Percentiles rank a stretch among this genome's conserved stretches.
Conservation (phyloP, 2,888 invertebrate genomes). For the Ichneumoninae sp. region DNA sequence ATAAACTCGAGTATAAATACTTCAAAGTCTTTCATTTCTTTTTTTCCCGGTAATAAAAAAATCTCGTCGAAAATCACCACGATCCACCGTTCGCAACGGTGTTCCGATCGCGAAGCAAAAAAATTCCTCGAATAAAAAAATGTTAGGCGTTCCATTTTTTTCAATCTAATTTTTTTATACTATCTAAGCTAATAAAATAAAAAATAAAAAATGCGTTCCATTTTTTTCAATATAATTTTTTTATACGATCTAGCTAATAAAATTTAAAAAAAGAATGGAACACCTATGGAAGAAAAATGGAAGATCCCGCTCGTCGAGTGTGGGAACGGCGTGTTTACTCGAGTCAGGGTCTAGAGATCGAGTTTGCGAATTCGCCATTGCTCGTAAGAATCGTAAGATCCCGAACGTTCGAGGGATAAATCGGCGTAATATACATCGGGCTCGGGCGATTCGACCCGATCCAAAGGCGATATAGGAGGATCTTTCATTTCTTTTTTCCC, state of each 20-base stretch:
- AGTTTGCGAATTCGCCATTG: not conserved
- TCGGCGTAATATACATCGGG: constrained; percentile 7
- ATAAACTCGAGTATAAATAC: not conserved
- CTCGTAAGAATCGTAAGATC: constrained; percentile 20
- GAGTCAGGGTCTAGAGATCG: not conserved
- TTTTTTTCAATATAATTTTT: too few relatives aligned
- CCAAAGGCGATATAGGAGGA: constrained; percentile 39
- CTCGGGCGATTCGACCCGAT: constrained; percentile 40
- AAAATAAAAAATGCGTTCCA: not conserved
- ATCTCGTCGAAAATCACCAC: too few relatives aligned
- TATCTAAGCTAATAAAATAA: not conserved
- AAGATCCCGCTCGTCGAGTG: not conserved
- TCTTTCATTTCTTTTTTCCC: too few relatives aligned
- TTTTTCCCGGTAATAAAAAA: too few relatives aligned
- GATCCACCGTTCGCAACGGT: too few relatives aligned
- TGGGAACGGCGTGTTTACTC: not conserved
- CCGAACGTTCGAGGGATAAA: constrained; percentile 52
- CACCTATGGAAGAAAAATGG: not conserved
- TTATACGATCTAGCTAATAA: not conserved
- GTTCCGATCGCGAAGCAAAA: too few relatives aligned
- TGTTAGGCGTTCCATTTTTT: too few relatives aligned
- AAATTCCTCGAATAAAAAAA: not conserved
- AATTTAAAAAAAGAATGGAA: not conserved
- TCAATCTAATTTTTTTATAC: too few relatives aligned
- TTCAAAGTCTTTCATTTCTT: not conserved